phyloP scores from a whole-genome alignment of 1,140 invertebrate species.

The Cydia amplana region DNA sequence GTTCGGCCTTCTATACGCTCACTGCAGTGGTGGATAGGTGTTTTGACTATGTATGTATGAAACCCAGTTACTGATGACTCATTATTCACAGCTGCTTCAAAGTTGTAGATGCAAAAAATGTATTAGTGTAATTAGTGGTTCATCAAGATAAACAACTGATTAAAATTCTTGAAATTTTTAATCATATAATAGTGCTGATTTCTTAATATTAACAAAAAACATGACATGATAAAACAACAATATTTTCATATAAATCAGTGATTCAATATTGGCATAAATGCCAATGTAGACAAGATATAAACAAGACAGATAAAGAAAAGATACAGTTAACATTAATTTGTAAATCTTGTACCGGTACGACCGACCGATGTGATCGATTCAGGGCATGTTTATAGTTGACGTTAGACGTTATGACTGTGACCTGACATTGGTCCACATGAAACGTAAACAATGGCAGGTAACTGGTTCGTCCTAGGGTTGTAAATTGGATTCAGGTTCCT shows the following conservation, averaged over 20 bases:
- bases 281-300: too few species aligned
- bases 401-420: background rate
- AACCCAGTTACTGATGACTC: background rate
- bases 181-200: too few species aligned
- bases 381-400: slow-evolving; percentile 28
- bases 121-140: background rate
- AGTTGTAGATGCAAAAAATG: background rate
- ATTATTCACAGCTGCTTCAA: background rate
- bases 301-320: background rate
- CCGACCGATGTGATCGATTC: slow-evolving; percentile 17
- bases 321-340: background rate
- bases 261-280: too few species aligned
- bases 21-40: background rate
- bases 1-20: background rate
- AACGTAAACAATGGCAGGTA: background rate
- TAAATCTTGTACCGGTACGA: background rate
- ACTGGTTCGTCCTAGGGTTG: background rate
- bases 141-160: background rate
- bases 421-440: slow-evolving; percentile 25
- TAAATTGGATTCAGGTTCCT: too few species aligned
- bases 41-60: background rate
- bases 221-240: too few species aligned
- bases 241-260: too few species aligned
- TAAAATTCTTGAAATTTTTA: background rate
- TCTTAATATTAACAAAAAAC: too few species aligned